Conservation (phyloP, 2,113 vertebrate species). For the Mesocricetus auratus region DNA sequence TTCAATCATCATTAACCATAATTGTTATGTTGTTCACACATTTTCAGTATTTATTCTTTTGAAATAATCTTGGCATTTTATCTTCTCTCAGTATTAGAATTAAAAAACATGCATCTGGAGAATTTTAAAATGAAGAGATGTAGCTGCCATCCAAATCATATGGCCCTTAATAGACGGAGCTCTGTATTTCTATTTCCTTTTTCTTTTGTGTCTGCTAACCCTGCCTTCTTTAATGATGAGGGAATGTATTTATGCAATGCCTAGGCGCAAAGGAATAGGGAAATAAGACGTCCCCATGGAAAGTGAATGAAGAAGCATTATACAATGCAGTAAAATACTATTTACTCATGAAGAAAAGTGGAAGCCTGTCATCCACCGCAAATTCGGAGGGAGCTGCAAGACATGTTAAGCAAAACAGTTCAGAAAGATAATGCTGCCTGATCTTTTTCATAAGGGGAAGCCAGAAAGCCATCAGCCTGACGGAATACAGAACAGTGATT, state of each 20-base stretch:
- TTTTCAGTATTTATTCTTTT: not conserved
- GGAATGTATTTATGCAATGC: not conserved
- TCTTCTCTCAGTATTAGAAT: not conserved
- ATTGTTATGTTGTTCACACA: not conserved
- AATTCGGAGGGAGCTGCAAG: not conserved
- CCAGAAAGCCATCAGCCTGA: not conserved
- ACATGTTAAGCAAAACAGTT: not conserved
- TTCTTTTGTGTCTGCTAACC: not conserved
- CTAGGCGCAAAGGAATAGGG: not conserved
- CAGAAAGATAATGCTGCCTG: not conserved
- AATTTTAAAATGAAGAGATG: not conserved
- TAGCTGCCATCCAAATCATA: not conserved
- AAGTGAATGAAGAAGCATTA: not conserved
- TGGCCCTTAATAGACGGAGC: not conserved
- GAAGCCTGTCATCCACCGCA: too few species aligned
- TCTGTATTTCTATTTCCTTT: constrained; percentile 19
- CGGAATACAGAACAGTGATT: not conserved
- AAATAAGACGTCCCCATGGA: not conserved
- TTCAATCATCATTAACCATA: not conserved
- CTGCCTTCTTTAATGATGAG: not conserved
- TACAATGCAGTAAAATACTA: not conserved
- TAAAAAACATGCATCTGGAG: not conserved
- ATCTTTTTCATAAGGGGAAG: not conserved
- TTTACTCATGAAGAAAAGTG: not conserved
- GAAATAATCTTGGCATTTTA: not conserved